Base-by-base conservation (phyloP, 2,113 vertebrate genomes). In the Myiagra hebetior region DNA sequence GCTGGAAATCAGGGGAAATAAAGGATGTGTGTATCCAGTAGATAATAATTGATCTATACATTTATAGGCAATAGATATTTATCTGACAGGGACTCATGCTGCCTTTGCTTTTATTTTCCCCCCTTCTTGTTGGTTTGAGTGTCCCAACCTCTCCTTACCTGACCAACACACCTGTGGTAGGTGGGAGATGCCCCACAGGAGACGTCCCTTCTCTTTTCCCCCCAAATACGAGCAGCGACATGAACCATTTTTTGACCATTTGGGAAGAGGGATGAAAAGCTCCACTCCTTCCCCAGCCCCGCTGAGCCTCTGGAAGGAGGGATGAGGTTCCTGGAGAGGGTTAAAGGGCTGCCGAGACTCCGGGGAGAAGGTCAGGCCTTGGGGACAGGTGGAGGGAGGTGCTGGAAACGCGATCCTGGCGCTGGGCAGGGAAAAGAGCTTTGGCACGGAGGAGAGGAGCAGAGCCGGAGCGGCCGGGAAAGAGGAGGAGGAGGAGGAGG, bases 321-420 rank as follows among this genome's bases (percentile, higher is more conserved):
- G 27, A 7, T 0, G 44, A 20, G 15, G 16, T 3, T 1, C 22
- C 26, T 2, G n/a, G 76, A 49, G n/a, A 24, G 70, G 64, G 53
- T 68, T 75, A 67, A 67, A 30, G 31, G 20, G 27, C 20, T 21
- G 52, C 24, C 3, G 37, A 9, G 63, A 26, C 8, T 22, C 30
- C 3, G 1, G 26, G 28, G 69, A 39, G 9, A 63, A 37, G 47
- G 5, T 28, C 41, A 13, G 50, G 60, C 17, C 41, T 37, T 5
- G 70, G 56, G 16, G 67, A 94, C 93, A 96, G 93, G 84, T 95
- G 93, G 80, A 86, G 57, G 87, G 85, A 91, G 87, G 93, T 10
- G 95, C 37, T 86, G 76, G 95, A 91, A 96, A 96, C 2, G 12
- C 10, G 76, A 96, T 93, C 84, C 47, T 3, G 80, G 79, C 16